Evolutionary conservation across 2,888 invertebrate species (phyloP).

Genomic region (Piscicola geometra): DNA sequence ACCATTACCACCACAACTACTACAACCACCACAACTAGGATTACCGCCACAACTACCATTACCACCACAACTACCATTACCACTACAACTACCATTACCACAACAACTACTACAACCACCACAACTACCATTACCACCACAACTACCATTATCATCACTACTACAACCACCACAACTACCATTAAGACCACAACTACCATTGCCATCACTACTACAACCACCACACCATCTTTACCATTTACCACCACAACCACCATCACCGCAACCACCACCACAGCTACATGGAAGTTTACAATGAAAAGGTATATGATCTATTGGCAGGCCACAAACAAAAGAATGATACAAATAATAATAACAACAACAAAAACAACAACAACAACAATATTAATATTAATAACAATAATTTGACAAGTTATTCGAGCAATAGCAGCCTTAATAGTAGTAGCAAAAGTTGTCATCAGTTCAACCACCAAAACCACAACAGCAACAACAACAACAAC

Average conservation of each 20-base stretch:
- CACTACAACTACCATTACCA: neutral
- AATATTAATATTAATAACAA: conserved; percentile 14
- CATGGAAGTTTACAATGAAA: conserved; percentile 79
- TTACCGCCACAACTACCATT: no score
- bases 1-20: neutral
- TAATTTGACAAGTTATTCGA: neutral
- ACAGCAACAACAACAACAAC: conserved; percentile 52
- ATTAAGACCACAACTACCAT: neutral
- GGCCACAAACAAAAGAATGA: conserved; percentile 39
- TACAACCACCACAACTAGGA: neutral
- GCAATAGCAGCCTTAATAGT: no score
- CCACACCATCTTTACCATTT: no score
- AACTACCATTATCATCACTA: neutral
- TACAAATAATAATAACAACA: conserved; percentile 51
- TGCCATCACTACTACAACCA: neutral
- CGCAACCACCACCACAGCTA: conserved; percentile 60
- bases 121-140: no score
- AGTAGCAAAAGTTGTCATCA: neutral
- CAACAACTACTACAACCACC: neutral
- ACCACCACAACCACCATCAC: no score
- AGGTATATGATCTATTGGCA: conserved; percentile 68
- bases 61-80: neutral
- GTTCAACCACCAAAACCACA: neutral
- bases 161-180: no score
- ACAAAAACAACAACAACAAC: neutral